phyloP scores from a whole-genome alignment of 2,797 vertebrate genomes.

The Capromys pilorides region DNA sequence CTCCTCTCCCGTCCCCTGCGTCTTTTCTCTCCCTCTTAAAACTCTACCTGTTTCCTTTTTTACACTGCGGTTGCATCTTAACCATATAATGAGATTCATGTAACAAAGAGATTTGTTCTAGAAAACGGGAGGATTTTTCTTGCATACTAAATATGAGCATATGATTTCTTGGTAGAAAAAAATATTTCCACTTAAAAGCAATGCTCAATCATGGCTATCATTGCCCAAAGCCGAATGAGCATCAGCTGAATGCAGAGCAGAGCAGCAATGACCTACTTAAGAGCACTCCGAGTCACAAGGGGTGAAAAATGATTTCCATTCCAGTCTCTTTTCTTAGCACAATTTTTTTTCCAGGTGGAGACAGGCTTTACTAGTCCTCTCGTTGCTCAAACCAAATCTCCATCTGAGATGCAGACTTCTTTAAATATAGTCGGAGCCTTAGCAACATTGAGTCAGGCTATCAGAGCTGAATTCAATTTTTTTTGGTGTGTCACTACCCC shows the following conservation, averaged over 20 bases:
- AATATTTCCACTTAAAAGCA: conserved; percentile 51
- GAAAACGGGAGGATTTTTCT: conserved; percentile 51
- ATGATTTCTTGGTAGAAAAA: conserved; percentile 51
- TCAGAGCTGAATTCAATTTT: conserved; percentile 3
- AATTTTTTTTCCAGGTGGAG: conserved; percentile 41
- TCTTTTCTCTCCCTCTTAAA: not conserved
- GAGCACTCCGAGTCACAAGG: conserved; percentile 11
- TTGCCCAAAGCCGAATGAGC: not conserved
- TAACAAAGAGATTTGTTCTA: conserved; percentile 53
- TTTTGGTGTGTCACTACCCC: not conserved
- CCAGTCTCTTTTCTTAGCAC: not conserved
- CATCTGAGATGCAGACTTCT: conserved; percentile 26
- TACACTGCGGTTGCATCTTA: conserved; percentile 28
- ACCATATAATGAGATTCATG: conserved; percentile 26
- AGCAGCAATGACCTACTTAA: conserved; percentile 69
- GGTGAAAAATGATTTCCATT: conserved; percentile 60
- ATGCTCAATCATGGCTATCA: not conserved
- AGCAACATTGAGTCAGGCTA: conserved; percentile 15
- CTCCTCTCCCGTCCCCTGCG: not conserved
- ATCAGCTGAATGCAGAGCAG: not conserved
- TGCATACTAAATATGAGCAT: conserved; percentile 39
- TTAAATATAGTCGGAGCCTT: conserved; percentile 1
- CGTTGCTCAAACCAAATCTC: conserved; percentile 50
- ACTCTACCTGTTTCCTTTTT: conserved; percentile 25
- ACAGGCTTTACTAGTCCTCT: conserved; percentile 48